A percentile compares a stretch with the other conserved stretches of the same genome.
Conservation (phyloP, 2,113 vertebrate species). For the Lanius ludovicianus region DNA sequence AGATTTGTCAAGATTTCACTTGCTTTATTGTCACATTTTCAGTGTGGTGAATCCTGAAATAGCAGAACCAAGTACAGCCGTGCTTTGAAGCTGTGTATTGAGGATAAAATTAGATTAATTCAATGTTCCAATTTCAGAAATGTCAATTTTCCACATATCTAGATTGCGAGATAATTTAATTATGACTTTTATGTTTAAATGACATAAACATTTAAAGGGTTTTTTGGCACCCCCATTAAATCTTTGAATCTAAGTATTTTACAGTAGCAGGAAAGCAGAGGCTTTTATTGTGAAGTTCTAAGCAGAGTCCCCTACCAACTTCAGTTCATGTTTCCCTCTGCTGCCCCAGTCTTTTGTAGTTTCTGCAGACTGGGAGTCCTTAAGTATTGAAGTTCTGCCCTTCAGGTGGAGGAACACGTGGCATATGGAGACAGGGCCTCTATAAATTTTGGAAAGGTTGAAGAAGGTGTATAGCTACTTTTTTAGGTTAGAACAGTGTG, state of each 20-base stretch:
- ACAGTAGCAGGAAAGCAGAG: neutral
- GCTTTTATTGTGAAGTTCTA: neutral
- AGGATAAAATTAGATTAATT: neutral
- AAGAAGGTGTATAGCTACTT: neutral
- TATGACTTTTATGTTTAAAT: neutral
- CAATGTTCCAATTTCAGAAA: neutral
- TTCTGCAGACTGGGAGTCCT: neutral
- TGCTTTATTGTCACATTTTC: neutral
- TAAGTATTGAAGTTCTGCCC: neutral
- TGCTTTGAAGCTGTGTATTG: neutral
- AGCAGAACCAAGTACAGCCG: neutral
- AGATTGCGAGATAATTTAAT: neutral
- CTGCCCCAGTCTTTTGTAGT: neutral
- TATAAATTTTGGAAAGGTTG: neutral
- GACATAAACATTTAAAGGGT: neutral
- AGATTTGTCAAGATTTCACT: neutral
- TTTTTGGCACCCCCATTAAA: neutral
- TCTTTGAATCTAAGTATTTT: neutral
- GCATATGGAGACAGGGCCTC: rapidly evolving
- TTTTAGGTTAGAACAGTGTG: neutral
- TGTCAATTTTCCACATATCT: neutral
- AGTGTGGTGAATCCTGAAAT: neutral
- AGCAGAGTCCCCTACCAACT: neutral
- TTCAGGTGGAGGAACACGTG: neutral
- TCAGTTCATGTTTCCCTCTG: neutral